Conservation (phyloP, 2,888 invertebrate genomes). For the Orthosia cruda region DNA sequence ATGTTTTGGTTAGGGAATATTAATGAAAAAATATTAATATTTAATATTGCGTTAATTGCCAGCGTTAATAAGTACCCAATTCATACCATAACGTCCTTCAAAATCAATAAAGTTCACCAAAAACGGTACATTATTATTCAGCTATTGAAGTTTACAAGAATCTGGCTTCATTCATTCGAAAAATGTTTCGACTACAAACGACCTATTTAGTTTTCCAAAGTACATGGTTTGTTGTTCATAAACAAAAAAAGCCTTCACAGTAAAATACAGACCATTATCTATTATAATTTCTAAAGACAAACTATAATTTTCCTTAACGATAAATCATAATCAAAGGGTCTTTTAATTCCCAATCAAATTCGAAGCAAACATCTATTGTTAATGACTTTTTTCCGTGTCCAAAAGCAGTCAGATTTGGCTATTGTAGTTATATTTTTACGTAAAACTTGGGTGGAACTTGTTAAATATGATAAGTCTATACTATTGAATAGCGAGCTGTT, state of each 20-base stretch:
- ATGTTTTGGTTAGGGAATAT: neutral
- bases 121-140: neutral
- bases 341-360: conserved; percentile 72
- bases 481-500: conserved; percentile 25
- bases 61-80: neutral
- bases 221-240: neutral
- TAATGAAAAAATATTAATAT: neutral
- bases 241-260: conserved; percentile 3
- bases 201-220: neutral
- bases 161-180: neutral
- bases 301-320: conserved; percentile 49
- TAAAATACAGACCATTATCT: conserved; percentile 7
- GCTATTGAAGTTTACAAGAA: neutral
- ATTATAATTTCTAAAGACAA: conserved; percentile 44
- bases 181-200: neutral
- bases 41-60: neutral
- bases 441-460: conserved; percentile 36
- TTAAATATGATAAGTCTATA: conserved; percentile 27
- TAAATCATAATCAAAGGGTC: conserved; percentile 72
- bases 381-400: conserved; percentile 79
- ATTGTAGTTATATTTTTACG: conserved; percentile 66
- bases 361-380: conserved; percentile 69
- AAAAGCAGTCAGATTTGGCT: conserved; percentile 68
- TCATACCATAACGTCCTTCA: neutral
- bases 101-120: neutral